Base-by-base conservation (phyloP, 2,797 vertebrate species). In the Ammospiza maritima region DNA sequence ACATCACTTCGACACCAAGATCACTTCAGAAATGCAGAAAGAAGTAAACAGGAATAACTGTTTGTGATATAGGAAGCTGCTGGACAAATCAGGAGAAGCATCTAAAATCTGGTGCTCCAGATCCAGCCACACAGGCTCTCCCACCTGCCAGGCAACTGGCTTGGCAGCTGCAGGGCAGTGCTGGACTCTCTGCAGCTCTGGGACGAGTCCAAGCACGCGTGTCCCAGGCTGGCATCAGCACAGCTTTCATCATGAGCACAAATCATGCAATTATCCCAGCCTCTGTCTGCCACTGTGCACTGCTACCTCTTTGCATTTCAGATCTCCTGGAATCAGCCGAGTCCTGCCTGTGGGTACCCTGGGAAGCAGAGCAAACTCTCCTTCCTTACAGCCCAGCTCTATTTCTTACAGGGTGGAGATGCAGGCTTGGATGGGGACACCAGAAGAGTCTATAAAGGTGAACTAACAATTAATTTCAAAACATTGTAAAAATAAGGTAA, bases 221-320 rank as follows among this genome's bases (percentile, higher is more conserved):
- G 11, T 87, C 66, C 51, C 38, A 74, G 60, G 34, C 79, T 80
- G 74, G 86, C 30, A 3, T 50, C 26, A 26, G 85, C 69, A 67
- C 45, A 77, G 65, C 34, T 96, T 95, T 93, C 89, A 73, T 86
- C 48, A 40, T 6, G 42, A 77, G 64, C 81, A 85, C 78, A 96
- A 93, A 95, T 93, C 90, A 92, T 6, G 4, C 77, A 87, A 70
- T 97, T 96, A 92, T 78, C 79, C 47, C 64, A 81, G 58, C 30
- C 91, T 92, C 45, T 5, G 8, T 61, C 51, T 40, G 3, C 40
- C 25, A 27, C 58, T 42, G 16, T 3, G 3, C 3, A 2, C 47
- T 75, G 82, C 42, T 50, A 40, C 23, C 8, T 58, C 50, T 81
- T 69, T 19, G 17, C 30, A 14, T 89, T 96, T 89, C 75, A 44